Base-by-base conservation (phyloP, 2,113 vertebrate species). In the Andinoacara biseriatus region DNA sequence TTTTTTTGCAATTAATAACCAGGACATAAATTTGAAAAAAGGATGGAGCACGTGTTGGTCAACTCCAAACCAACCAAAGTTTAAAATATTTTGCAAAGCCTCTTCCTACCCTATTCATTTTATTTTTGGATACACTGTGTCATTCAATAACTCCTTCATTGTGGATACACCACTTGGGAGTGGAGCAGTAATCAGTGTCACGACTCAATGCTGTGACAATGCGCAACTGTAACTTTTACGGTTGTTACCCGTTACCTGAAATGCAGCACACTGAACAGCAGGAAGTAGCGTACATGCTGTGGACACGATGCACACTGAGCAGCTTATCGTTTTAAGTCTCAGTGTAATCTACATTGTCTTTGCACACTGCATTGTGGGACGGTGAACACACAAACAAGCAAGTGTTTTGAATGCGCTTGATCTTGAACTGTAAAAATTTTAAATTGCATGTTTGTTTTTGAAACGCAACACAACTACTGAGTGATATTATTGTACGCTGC, bases 151-250 rank as follows among this genome's bases (percentile, higher is more conserved):
- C 43, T 13, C 40, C 62, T 7, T 26, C 26, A 38, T 46, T 67
- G 7, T 17, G 63, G 14, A 67, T 22, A 26, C 38, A 5, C 15
- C 38, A 46, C 22, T 67, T 4, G 38, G 38, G 22, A 67, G 46
- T 52, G 46, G 17, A 13, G 38, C 40, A 38, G 35, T 46, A 22
- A 46, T 11, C 22, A 7, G 24, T 46, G 43, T 10, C 40, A 65
- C 0, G 1, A 26, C 14, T 67, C 38, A 0, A 65, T 46, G 63
- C 38, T 67, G 38, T 26, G 3, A 0, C 43, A 38, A 14, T 18
- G 22, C 26, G 38, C 62, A 67, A 46, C 63, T 67, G 62, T 38
- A 67, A 67, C 63, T 26, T 67, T 0, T 18, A 0, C 63, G 46
- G 26, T 26, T 26, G 26, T 26, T 26, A 26, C 26, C 26, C 3